phyloP scores from a whole-genome alignment of 2,797 vertebrate genomes.

The Natrix natrix region DNA sequence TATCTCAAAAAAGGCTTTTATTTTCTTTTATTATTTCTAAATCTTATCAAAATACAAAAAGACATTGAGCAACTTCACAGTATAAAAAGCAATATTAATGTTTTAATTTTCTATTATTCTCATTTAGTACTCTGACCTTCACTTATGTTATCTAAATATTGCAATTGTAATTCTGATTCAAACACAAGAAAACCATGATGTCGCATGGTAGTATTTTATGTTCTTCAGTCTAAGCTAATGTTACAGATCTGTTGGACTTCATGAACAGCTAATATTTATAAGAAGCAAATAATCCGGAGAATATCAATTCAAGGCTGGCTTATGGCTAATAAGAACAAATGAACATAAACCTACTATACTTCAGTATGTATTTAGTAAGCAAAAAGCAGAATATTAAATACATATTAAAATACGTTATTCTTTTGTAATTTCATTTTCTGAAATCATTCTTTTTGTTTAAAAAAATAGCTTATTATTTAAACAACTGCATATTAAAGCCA shows the following conservation, averaged over 20 bases:
- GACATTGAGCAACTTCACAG: background rate
- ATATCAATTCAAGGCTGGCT: background rate
- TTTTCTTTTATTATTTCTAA: slow-evolving; percentile 29
- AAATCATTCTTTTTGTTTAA: background rate
- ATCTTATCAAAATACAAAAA: slow-evolving; percentile 10
- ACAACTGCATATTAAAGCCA: background rate
- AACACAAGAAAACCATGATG: background rate
- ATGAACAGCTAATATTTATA: background rate
- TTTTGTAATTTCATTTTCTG: slow-evolving; percentile 4
- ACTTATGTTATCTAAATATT: slow-evolving; percentile 48
- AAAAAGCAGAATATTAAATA: background rate
- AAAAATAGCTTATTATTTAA: background rate
- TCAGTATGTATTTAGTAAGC: background rate
- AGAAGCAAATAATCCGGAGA: background rate
- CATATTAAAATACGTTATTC: background rate
- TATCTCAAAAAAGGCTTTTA: slow-evolving; percentile 18
- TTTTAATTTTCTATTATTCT: slow-evolving; percentile 26
- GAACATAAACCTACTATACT: background rate
- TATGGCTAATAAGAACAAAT: slow-evolving; percentile 7
- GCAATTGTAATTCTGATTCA: slow-evolving; percentile 40
- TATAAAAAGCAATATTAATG: slow-evolving; percentile 31
- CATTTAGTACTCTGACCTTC: slow-evolving; percentile 41
- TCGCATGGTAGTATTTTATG: background rate
- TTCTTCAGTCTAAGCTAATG: background rate
- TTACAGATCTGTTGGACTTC: background rate